Conservation (phyloP, 2,888 invertebrate species). For the Orthosia cruda region DNA sequence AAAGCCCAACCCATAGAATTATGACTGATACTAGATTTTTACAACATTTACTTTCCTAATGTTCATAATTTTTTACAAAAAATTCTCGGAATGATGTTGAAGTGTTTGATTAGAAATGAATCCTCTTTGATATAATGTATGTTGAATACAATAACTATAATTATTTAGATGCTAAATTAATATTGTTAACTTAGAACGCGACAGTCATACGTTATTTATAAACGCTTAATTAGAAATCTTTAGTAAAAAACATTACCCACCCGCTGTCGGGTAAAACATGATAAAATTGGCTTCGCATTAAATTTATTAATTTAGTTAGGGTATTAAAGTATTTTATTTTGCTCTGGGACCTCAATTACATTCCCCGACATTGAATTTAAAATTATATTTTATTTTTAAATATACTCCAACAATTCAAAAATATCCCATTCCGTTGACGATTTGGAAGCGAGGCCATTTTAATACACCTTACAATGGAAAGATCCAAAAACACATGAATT, state of each 20-base stretch:
- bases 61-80: slow-evolving; percentile 60
- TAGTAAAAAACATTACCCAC: too few species aligned
- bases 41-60: slow-evolving; percentile 55
- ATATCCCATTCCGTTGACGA: not conserved
- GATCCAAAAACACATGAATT: slow-evolving; percentile 21
- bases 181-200: slow-evolving; percentile 50
- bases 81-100: slow-evolving; percentile 37
- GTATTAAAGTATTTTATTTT: slow-evolving; percentile 38
- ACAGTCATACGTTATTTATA: slow-evolving; percentile 46
- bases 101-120: slow-evolving; percentile 40
- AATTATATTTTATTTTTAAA: not conserved
- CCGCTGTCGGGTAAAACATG: too few species aligned
- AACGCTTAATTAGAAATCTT: slow-evolving; percentile 43
- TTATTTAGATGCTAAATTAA: slow-evolving; percentile 59
- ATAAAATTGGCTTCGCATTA: slow-evolving; percentile 49
- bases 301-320: slow-evolving; percentile 50
- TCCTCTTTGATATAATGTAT: slow-evolving; percentile 50
- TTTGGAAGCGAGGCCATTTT: slow-evolving; percentile 10
- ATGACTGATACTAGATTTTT: slow-evolving; percentile 63
- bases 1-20: slow-evolving; percentile 49
- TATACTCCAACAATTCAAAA: not conserved
- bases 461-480: slow-evolving; percentile 9
- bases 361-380: slow-evolving; percentile 43
- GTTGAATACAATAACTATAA: slow-evolving; percentile 46
- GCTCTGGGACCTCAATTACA: slow-evolving; percentile 48